A percentile compares a stretch with the other conserved stretches of the same genome.
These are phyloP conservation scores for Ariopsis seemanni DNA, from an alignment of 2,113 vertebrate species.

Conservation along the genomic window DNA sequence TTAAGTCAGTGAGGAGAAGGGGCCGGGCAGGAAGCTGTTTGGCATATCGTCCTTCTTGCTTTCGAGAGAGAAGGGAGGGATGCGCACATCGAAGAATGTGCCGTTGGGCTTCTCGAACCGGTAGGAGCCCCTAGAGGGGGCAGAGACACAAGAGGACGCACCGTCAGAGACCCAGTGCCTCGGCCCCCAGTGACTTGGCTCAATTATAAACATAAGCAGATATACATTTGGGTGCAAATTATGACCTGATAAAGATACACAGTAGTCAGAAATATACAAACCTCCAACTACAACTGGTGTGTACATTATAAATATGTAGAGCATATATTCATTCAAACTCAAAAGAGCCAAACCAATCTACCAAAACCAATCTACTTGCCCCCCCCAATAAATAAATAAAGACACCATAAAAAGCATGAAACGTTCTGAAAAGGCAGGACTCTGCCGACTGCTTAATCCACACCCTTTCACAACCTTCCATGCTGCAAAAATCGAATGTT, in stretches of 20 bases:
- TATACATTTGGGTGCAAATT: background rate
- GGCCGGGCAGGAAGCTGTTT: conserved; percentile 62
- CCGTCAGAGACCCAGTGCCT: conserved; percentile 45
- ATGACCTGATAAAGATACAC: background rate
- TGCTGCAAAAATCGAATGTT: background rate
- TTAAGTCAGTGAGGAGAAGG: conserved; percentile 61
- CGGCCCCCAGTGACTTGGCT: conserved; percentile 6
- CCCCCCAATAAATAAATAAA: background rate
- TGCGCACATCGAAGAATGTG: conserved; percentile 87
- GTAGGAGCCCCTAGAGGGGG: conserved; percentile 81
- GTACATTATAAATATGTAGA: background rate
- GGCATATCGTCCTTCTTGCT: conserved; percentile 81
- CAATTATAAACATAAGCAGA: background rate
- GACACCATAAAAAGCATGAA: background rate
- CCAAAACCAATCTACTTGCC: background rate
- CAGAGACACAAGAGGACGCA: conserved; percentile 54
- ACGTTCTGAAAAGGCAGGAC: background rate
- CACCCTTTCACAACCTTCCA: background rate
- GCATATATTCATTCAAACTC: background rate
- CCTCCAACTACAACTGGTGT: background rate
- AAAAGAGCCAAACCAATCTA: background rate
- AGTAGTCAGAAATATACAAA: background rate
- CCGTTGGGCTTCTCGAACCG: conserved; percentile 85
- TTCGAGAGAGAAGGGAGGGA: conserved; percentile 88
- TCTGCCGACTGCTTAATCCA: background rate